These are phyloP conservation scores for Pterocles burchelli DNA, from an alignment of 2,113 vertebrate genomes.

Conservation along the genomic window DNA sequence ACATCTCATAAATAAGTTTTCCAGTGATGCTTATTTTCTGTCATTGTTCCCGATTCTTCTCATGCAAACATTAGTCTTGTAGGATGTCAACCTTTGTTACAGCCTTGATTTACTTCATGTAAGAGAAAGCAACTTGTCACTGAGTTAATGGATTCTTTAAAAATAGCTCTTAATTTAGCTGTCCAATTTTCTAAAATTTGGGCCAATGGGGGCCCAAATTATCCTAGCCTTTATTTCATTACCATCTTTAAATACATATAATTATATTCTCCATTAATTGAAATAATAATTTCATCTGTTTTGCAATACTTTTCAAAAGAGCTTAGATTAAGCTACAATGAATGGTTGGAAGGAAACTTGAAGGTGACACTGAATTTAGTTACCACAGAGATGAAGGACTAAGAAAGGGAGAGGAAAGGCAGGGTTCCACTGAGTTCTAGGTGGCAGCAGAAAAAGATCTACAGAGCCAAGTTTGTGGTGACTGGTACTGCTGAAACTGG, in stretches of 20 bases:
- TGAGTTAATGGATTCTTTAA: background rate
- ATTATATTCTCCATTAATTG: background rate
- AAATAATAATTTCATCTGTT: background rate
- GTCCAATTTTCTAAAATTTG: background rate
- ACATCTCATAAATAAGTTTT: background rate
- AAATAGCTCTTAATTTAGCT: background rate
- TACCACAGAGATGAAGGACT: background rate
- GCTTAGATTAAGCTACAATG: background rate
- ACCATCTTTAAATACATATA: background rate
- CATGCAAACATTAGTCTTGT: background rate
- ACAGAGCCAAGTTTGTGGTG: background rate
- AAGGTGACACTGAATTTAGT: background rate
- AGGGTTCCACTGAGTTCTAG: background rate
- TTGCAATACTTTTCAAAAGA: background rate
- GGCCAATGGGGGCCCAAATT: background rate
- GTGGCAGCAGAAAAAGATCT: background rate
- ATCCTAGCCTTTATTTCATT: background rate
- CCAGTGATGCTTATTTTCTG: background rate
- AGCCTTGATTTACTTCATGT: background rate
- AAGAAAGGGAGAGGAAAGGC: background rate
- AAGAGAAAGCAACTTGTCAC: conserved; percentile 4
- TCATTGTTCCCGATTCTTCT: background rate
- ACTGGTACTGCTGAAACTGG: background rate
- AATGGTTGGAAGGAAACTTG: background rate
- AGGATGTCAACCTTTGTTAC: background rate